Percentiles rank a stretch among this genome's conserved stretches.
These are phyloP conservation scores for Scaptomyza polygonia DNA, from an alignment of 2,888 invertebrate genomes.

Conservation along the genomic window DNA sequence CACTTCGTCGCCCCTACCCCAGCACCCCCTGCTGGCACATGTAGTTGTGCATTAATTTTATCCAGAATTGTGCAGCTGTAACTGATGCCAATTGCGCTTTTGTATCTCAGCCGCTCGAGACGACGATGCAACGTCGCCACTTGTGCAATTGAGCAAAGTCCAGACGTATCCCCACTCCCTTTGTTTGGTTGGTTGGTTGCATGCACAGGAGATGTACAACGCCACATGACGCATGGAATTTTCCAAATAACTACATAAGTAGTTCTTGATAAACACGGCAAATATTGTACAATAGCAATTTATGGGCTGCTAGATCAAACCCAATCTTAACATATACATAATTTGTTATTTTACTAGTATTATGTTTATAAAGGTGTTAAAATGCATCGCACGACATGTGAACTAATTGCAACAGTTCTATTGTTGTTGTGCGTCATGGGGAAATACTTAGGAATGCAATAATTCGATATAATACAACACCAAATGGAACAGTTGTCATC, in stretches of 20 bases:
- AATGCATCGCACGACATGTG: constrained; percentile 28
- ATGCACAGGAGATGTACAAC: constrained; percentile 12
- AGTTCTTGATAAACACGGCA: constrained; percentile 26
- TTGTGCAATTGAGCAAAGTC: constrained; percentile 74
- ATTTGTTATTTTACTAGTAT: not conserved
- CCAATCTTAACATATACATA: not conserved
- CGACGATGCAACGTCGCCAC: constrained; percentile 52
- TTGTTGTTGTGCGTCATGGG: constrained; percentile 23
- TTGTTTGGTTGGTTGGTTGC: no score
- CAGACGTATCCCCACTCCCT: constrained; percentile 31
- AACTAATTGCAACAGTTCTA: constrained; percentile 5
- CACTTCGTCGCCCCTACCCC: not conserved
- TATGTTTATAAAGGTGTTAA: constrained; percentile 37
- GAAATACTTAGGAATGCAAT: constrained; percentile 13
- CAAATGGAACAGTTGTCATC: constrained; percentile 18
- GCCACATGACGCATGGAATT: constrained; percentile 53
- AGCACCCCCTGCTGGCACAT: not conserved
- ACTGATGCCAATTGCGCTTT: constrained; percentile 74
- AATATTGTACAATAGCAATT: constrained; percentile 32
- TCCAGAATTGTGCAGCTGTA: constrained; percentile 77
- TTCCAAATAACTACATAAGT: constrained; percentile 24
- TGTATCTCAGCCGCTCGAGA: constrained; percentile 44
- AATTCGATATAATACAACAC: constrained; percentile 24
- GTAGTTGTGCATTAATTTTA: constrained; percentile 67
- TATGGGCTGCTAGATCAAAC: constrained; percentile 10